Percentiles rank a stretch among this genome's conserved stretches.
These are phyloP conservation scores for Semotilus atromaculatus DNA, from an alignment of 2,797 vertebrate genomes.

Conservation along the genomic window DNA sequence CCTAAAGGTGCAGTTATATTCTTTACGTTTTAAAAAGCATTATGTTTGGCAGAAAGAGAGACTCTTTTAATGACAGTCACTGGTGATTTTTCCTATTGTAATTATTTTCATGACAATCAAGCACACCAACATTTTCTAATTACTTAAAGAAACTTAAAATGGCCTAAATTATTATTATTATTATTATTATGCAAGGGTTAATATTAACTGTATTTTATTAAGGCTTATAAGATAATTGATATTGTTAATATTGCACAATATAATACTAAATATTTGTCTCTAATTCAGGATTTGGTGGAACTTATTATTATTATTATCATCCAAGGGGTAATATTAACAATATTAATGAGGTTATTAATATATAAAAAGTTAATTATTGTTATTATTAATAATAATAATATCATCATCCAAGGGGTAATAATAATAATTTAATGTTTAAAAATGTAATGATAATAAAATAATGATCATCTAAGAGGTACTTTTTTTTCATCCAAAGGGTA, in stretches of 20 bases:
- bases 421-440: neutral
- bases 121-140: neutral
- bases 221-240: neutral
- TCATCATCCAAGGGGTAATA: no score
- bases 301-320: neutral
- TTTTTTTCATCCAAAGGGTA: neutral
- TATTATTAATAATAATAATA: neutral
- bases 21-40: neutral
- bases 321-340: neutral
- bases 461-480: no score
- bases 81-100: neutral
- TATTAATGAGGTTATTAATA: neutral
- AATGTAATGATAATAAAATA: no score
- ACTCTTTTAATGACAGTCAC: neutral
- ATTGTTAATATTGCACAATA: neutral
- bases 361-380: neutral
- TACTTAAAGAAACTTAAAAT: neutral
- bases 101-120: neutral
- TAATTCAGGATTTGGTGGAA: neutral
- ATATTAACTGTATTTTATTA: neutral
- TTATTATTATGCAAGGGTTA: neutral
- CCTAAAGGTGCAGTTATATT: slow-evolving; percentile 22
- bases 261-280: neutral
- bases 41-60: neutral
- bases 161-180: neutral